These are phyloP conservation scores for Nephotettix cincticeps DNA, from an alignment of 1,140 invertebrate genomes.

Conservation along the genomic window DNA sequence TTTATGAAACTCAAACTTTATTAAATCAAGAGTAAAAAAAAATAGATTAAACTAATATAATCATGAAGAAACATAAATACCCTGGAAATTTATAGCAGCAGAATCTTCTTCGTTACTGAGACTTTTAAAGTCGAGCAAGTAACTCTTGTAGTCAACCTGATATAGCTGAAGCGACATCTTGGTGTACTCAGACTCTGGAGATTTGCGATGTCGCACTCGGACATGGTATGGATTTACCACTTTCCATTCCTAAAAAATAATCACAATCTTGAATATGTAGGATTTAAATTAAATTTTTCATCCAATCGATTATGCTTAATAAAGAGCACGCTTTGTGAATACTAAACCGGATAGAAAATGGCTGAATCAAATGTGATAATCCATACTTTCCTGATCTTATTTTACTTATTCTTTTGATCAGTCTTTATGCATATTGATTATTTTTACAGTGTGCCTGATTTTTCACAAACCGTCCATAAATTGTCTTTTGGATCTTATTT, in stretches of 20 bases:
- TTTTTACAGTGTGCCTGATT: no score
- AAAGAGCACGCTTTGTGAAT: no score
- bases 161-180: conserved; percentile 99
- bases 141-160: conserved; percentile 98
- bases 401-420: no score
- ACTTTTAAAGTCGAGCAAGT: conserved; percentile 97
- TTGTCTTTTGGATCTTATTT: no score
- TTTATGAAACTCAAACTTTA: not conserved
- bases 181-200: conserved; percentile 76
- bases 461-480: no score
- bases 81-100: conserved; percentile 1
- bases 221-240: conserved; percentile 95
- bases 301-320: no score
- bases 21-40: not conserved
- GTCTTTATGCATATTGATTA: no score
- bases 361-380: no score
- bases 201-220: conserved; percentile 85
- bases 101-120: conserved; percentile 70
- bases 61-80: not conserved
- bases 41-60: not conserved
- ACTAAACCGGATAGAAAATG: no score
- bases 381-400: no score
- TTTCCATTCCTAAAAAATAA: conserved; percentile 91
- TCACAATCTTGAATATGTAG: no score
- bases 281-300: no score